Evolutionary conservation across 2,797 vertebrate genomes (phyloP).

Genomic region (Arnoldichthys spilopterus): DNA sequence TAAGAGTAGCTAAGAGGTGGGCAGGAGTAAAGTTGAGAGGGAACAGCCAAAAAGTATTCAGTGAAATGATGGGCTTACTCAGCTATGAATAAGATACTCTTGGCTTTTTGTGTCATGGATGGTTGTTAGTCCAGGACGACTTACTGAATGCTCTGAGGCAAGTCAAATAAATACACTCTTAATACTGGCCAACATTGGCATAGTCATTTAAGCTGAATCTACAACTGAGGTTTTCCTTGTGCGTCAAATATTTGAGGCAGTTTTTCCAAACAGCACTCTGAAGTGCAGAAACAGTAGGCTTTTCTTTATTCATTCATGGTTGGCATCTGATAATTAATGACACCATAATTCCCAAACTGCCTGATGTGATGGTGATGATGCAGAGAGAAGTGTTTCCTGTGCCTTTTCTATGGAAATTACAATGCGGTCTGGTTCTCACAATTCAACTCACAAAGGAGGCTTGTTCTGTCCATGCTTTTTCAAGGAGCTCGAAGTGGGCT

Average conservation of each 20-base stretch:
- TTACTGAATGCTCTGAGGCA: slow-evolving; percentile 17
- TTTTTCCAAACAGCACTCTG: slow-evolving; percentile 9
- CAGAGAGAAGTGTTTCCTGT: slow-evolving; percentile 26
- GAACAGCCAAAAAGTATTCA: slow-evolving; percentile 24
- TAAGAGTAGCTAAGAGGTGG: slow-evolving; percentile 13
- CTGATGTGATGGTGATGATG: slow-evolving; percentile 21
- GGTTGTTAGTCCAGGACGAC: slow-evolving; percentile 26
- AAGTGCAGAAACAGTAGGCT: slow-evolving; percentile 37
- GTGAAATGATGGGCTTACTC: not conserved
- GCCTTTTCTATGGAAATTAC: slow-evolving; percentile 32
- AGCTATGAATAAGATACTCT: slow-evolving; percentile 39
- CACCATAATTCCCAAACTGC: slow-evolving; percentile 25
- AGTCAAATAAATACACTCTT: slow-evolving; percentile 43
- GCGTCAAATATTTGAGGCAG: slow-evolving; percentile 16
- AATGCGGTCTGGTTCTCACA: slow-evolving; percentile 24
- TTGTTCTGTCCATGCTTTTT: slow-evolving; percentile 39
- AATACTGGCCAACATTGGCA: slow-evolving; percentile 20
- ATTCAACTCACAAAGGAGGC: slow-evolving; percentile 25
- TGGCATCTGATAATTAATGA: slow-evolving; percentile 33
- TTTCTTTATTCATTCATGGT: slow-evolving; percentile 46
- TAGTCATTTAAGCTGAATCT: slow-evolving; percentile 5
- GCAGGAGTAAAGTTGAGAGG: not conserved
- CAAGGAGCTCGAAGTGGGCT: slow-evolving; percentile 4
- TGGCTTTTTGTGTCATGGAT: not conserved
- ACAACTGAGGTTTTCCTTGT: slow-evolving; percentile 14